Conservation (phyloP, 2,113 vertebrate genomes). For the Ceyx melanurus region DNA sequence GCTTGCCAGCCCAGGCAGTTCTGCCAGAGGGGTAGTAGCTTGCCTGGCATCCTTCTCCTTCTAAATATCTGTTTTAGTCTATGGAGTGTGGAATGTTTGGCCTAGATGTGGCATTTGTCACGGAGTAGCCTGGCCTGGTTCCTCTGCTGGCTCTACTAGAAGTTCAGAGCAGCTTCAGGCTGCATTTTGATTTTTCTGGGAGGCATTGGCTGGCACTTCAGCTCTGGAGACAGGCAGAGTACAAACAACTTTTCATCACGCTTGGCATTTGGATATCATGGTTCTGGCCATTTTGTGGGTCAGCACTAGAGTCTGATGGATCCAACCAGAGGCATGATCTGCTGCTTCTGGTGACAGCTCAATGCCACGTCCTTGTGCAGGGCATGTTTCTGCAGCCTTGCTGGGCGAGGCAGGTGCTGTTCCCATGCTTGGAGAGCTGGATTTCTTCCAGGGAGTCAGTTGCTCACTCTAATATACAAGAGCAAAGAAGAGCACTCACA, state of each 20-base stretch:
- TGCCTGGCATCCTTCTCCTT: neutral
- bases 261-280: neutral
- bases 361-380: neutral
- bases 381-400: neutral
- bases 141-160: neutral
- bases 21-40: neutral
- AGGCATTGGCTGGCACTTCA: neutral
- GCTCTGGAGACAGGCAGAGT: neutral
- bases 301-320: neutral
- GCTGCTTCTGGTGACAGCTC: neutral
- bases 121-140: neutral
- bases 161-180: neutral
- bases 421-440: constrained; percentile 14
- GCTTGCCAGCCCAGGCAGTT: neutral
- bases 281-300: neutral
- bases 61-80: neutral
- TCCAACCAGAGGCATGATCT: neutral
- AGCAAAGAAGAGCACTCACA: neutral
- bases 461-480: neutral
- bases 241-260: neutral
- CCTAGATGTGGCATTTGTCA: neutral
- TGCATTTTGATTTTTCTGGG: neutral
- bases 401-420: constrained; percentile 6
- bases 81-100: neutral
- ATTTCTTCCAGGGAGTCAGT: constrained; percentile 34